Evolutionary conservation across 2,113 vertebrate species (phyloP).

Genomic region (Trematomus loennbergii): DNA sequence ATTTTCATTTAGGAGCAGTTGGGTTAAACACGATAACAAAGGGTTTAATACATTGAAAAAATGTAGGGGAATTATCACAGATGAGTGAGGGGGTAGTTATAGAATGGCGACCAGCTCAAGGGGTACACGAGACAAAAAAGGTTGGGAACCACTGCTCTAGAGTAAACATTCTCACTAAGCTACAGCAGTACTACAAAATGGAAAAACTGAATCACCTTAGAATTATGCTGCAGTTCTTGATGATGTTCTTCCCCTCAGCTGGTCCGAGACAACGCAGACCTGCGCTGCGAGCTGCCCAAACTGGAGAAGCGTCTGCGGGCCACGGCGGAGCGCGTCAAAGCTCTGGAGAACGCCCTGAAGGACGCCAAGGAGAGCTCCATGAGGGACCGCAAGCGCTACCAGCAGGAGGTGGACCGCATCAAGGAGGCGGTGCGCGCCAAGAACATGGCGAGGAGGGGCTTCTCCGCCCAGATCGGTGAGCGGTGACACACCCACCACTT

Average conservation of each 20-base stretch:
- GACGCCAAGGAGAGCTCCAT: constrained; percentile 94
- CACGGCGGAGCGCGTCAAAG: constrained; percentile 92
- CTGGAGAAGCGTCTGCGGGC: constrained; percentile 93
- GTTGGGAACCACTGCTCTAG: no score
- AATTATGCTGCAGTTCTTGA: not conserved
- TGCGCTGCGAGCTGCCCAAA: constrained; percentile 96
- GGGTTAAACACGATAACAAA: no score
- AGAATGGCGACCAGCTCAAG: no score
- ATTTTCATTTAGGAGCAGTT: no score
- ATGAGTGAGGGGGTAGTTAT: no score
- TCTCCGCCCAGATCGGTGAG: constrained; percentile 93
- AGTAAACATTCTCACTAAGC: no score
- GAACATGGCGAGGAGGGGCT: constrained; percentile 91
- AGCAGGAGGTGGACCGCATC: constrained; percentile 96
- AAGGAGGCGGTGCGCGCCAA: constrained; percentile 95
- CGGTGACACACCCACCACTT: not conserved
- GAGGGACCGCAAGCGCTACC: constrained; percentile 94
- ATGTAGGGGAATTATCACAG: no score
- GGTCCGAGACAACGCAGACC: constrained; percentile 94
- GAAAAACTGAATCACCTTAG: no score
- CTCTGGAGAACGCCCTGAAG: constrained; percentile 92
- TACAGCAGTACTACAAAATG: no score
- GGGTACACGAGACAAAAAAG: no score
- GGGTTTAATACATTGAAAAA: no score
- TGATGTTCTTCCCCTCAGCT: constrained; percentile 76